Evolutionary conservation across 64 coral and sea anemone genomes (phyloP).

Genomic region (Cladopsammia gracilis): DNA sequence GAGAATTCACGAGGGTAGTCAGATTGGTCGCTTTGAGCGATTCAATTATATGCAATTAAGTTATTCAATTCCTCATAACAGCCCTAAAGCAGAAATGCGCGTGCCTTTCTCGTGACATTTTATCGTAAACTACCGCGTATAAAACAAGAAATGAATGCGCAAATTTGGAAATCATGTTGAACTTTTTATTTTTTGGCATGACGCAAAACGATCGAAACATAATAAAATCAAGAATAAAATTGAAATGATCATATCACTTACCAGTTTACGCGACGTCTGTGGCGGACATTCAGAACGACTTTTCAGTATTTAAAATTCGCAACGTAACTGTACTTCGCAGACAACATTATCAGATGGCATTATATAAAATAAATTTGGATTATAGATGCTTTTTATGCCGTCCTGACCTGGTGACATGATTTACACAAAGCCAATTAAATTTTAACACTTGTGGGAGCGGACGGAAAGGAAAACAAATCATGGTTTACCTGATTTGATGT

Average conservation of each 20-base stretch:
- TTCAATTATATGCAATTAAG: too few relatives aligned
- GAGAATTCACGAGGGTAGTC: too few relatives aligned
- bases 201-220: too few relatives aligned
- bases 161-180: too few relatives aligned
- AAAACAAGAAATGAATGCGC: too few relatives aligned
- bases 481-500: not conserved
- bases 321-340: not conserved
- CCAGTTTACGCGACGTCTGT: not conserved
- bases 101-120: too few relatives aligned
- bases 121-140: too few relatives aligned
- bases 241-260: not conserved
- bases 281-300: not conserved
- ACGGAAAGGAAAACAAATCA: slow-evolving; percentile 16
- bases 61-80: too few relatives aligned
- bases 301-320: not conserved
- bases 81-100: too few relatives aligned
- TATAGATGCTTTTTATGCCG: not conserved
- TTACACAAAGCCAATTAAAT: slow-evolving; percentile 39
- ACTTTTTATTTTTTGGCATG: too few relatives aligned
- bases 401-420: slow-evolving; percentile 1
- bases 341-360: not conserved
- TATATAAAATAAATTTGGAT: not conserved
- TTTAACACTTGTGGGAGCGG: slow-evolving; percentile 29
- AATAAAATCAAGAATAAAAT: too few relatives aligned
- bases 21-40: too few relatives aligned